A percentile compares a stretch with the other conserved stretches of the same genome.
These are phyloP conservation scores for Discoglossus pictus DNA, from an alignment of 2,797 vertebrate genomes.

Conservation along the genomic window DNA sequence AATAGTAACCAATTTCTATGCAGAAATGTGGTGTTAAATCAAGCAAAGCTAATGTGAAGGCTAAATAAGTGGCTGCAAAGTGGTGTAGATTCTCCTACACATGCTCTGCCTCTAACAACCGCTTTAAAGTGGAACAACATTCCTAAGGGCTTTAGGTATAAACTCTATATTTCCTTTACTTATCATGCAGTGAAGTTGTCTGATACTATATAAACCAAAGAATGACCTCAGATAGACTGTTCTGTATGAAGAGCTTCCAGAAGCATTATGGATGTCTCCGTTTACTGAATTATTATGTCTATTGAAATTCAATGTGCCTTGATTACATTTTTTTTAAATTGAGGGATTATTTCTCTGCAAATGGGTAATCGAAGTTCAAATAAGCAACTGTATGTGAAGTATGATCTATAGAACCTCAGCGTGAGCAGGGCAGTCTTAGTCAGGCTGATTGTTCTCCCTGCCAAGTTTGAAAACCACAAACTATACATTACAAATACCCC, in stretches of 20 bases:
- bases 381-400: slow-evolving; percentile 48
- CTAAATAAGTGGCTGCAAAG: too few species aligned
- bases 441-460: slow-evolving; percentile 44
- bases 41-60: too few species aligned
- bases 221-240: slow-evolving; percentile 38
- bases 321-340: slow-evolving; percentile 38
- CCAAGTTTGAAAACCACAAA: slow-evolving; percentile 50
- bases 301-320: slow-evolving; percentile 43
- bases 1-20: too few species aligned
- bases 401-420: slow-evolving; percentile 44
- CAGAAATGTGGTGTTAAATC: too few species aligned
- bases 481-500: slow-evolving; percentile 51
- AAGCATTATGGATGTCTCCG: slow-evolving; percentile 39
- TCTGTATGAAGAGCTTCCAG: slow-evolving; percentile 34
- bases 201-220: slow-evolving; percentile 23
- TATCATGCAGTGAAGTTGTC: slow-evolving; percentile 52
- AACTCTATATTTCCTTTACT: slow-evolving; percentile 32
- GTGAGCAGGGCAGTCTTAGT: slow-evolving; percentile 40
- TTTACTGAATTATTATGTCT: slow-evolving; percentile 44
- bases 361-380: slow-evolving; percentile 48
- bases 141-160: slow-evolving; percentile 3
- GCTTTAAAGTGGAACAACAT: slow-evolving; percentile 4
- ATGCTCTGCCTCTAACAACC: too few species aligned
- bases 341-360: slow-evolving; percentile 36
- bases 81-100: too few species aligned